Conservation (phyloP, 2,797 vertebrate species). For the Rhabdomys pumilio region DNA sequence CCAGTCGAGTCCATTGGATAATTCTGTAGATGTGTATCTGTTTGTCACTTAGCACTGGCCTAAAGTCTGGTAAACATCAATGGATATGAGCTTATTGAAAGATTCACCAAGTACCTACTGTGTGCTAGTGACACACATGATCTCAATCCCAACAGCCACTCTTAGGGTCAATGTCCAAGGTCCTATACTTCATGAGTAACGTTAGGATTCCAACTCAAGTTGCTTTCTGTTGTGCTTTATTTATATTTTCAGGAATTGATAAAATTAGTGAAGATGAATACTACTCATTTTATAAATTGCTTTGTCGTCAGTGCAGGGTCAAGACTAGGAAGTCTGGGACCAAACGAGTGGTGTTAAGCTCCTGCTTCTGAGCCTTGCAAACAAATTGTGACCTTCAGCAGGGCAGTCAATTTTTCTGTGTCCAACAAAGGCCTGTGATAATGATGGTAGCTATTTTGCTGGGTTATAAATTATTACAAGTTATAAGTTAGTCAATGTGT, state of each 20-base stretch:
- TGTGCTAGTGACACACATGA: not conserved
- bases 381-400: not conserved
- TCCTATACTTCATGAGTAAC: not conserved
- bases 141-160: not conserved
- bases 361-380: not conserved
- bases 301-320: not conserved
- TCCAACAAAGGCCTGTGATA: not conserved
- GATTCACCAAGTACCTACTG: not conserved
- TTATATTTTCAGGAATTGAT: not conserved
- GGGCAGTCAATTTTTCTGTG: not conserved
- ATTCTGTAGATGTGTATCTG: not conserved
- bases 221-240: not conserved
- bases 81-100: not conserved
- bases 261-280: not conserved
- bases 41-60: not conserved
- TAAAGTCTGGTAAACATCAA: not conserved
- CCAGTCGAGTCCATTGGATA: not conserved
- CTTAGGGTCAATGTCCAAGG: not conserved
- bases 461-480: not conserved
- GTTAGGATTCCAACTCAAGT: not conserved
- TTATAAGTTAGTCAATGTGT: not conserved
- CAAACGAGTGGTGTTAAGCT: not conserved
- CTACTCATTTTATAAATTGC: not conserved
- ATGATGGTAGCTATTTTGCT: not conserved
- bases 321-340: not conserved